These are phyloP conservation scores for Drosophila triauraria DNA, from an alignment of 1,140 invertebrate species.

Conservation along the genomic window DNA sequence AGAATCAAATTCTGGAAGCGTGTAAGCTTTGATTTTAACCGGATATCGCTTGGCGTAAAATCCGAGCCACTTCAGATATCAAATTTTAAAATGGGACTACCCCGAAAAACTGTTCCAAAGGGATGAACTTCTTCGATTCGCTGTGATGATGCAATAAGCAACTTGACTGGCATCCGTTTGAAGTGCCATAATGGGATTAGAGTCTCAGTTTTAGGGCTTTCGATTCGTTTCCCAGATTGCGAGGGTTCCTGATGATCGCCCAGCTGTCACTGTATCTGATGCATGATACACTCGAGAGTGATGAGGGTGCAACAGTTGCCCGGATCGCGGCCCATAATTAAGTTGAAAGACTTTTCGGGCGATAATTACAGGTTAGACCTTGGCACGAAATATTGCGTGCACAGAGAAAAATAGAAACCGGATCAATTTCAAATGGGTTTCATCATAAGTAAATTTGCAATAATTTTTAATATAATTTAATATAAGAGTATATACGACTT, in stretches of 20 bases:
- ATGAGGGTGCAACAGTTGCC: slow-evolving; percentile 61
- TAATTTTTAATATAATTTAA: not conserved
- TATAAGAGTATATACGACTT: not conserved
- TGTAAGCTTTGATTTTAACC: not conserved
- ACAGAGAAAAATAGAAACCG: not conserved
- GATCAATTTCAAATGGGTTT: not conserved
- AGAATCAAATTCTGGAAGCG: not conserved
- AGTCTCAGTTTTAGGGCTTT: slow-evolving; percentile 26
- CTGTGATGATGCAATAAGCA: slow-evolving; percentile 39
- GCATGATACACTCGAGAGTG: slow-evolving; percentile 16
- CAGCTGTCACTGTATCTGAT: slow-evolving; percentile 24
- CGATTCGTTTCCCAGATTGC: slow-evolving; percentile 23
- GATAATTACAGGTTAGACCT: slow-evolving; percentile 49
- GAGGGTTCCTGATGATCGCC: slow-evolving; percentile 24
- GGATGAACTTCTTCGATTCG: slow-evolving; percentile 11
- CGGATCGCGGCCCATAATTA: slow-evolving; percentile 62
- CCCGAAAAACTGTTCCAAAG: not conserved
- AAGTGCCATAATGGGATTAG: slow-evolving; percentile 76
- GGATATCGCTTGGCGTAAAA: not conserved
- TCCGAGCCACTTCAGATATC: slow-evolving; percentile 3
- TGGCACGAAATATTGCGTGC: slow-evolving; percentile 2
- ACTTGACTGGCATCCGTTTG: slow-evolving; percentile 58
- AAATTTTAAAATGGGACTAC: slow-evolving; percentile 3
- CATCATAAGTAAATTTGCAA: not conserved
- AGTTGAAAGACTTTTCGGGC: slow-evolving; percentile 26